phyloP scores from a whole-genome alignment of 2,888 invertebrate genomes.

The Yponomeuta malinellus region DNA sequence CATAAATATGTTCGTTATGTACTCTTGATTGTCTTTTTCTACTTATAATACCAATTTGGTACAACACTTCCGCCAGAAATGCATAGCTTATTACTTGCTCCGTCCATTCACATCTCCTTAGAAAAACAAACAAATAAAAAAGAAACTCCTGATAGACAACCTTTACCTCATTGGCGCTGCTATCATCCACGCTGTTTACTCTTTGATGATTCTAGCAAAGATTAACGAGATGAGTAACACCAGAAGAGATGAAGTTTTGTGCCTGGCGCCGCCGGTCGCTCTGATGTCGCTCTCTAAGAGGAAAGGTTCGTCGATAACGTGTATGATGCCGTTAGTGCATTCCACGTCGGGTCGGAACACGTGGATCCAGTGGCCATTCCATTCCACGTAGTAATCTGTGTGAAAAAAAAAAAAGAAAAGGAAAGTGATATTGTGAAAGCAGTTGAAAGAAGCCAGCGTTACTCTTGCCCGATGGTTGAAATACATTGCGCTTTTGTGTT shows the following conservation, averaged over 20 bases:
- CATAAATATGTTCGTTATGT: background rate
- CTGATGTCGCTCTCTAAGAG: conserved; percentile 88
- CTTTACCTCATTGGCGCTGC: no score
- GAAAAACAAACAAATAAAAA: no score
- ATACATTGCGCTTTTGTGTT: no score
- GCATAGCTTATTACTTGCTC: no score
- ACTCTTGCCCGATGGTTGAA: no score
- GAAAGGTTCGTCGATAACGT: conserved; percentile 93
- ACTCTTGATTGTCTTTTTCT: background rate
- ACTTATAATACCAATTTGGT: background rate
- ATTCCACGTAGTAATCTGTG: conserved; percentile 88
- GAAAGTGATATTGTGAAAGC: conserved; percentile 18
- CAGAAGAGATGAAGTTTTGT: background rate
- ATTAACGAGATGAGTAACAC: conserved; percentile 39
- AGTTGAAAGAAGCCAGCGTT: no score
- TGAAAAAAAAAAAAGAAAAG: conserved; percentile 27
- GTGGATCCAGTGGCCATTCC: conserved; percentile 89
- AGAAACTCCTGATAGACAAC: no score
- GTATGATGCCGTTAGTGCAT: conserved; percentile 96
- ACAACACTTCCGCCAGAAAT: background rate
- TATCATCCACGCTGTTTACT: conserved; percentile 19
- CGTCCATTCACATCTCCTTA: no score
- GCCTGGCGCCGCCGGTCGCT: conserved; percentile 67
- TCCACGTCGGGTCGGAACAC: conserved; percentile 94
- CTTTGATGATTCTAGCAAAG: conserved; percentile 47